Conservation (phyloP, 2,113 vertebrate species). For the Crotalus tigris region DNA sequence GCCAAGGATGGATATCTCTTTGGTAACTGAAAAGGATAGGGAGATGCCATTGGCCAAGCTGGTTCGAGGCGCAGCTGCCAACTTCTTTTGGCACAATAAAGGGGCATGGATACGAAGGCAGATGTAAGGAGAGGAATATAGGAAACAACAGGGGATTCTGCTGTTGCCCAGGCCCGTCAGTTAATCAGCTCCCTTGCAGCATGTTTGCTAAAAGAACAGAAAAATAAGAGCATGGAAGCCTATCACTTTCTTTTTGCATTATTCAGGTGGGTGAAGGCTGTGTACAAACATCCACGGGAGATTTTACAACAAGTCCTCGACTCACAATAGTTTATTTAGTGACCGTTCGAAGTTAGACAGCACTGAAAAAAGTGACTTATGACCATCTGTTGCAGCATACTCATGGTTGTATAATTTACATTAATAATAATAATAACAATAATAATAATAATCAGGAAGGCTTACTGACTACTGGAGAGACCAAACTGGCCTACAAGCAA, state of each 20-base stretch:
- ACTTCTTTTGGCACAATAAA: background rate
- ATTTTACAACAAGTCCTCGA: background rate
- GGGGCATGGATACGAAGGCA: background rate
- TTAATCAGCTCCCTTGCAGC: background rate
- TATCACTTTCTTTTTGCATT: background rate
- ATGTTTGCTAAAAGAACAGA: background rate
- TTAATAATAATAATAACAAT: no score
- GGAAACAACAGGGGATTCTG: background rate
- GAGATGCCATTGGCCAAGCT: slow-evolving; percentile 8
- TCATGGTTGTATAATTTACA: no score
- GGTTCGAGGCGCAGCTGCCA: background rate
- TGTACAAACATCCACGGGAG: background rate
- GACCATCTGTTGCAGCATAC: no score
- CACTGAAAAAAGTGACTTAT: background rate
- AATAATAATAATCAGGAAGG: no score
- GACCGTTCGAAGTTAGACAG: background rate
- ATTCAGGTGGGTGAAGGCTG: background rate
- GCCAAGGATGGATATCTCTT: slow-evolving; percentile 23
- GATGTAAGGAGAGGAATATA: background rate
- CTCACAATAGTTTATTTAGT: background rate
- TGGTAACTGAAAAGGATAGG: slow-evolving; percentile 32
- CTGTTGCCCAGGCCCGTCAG: background rate
- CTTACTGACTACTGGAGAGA: no score
- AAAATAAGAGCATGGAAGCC: background rate
- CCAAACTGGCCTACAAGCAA: no score